phyloP scores from a whole-genome alignment of 2,888 invertebrate genomes.

The Drosophila nigricruria region DNA sequence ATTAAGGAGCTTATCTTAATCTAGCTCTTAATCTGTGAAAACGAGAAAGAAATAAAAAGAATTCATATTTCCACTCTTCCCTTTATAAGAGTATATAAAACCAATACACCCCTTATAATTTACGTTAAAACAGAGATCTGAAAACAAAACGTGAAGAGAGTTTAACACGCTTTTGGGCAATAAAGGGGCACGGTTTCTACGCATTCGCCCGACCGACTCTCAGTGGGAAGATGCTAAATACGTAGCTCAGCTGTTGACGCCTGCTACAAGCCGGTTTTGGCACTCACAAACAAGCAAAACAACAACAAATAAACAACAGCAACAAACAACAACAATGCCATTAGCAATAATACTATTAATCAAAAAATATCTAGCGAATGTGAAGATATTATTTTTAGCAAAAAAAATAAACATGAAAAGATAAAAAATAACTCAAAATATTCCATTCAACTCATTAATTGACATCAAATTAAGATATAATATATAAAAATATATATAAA shows the following conservation, averaged over 20 bases:
- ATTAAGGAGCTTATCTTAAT: not conserved
- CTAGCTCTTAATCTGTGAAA: not conserved
- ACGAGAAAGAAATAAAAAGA: not conserved
- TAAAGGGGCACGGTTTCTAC: constrained; percentile 4
- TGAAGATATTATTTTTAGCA: constrained; percentile 8
- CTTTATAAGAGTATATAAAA: not conserved
- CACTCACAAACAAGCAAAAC: not conserved
- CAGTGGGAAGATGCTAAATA: constrained; percentile 6
- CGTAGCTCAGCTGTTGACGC: constrained; percentile 15
- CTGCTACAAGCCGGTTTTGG: constrained; percentile 6
- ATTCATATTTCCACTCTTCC: not conserved
- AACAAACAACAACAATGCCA: constrained; percentile 6
- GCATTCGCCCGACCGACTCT: not conserved
- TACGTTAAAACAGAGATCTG: not conserved
- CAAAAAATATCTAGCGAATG: constrained; percentile 6
- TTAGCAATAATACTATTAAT: constrained; percentile 15
- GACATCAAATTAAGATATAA: not conserved
- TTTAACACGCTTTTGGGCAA: not conserved
- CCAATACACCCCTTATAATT: not conserved
- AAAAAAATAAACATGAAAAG: not conserved
- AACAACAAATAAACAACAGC: not conserved
- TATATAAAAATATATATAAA: not conserved
- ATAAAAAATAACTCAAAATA: constrained; percentile 1
- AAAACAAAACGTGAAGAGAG: not conserved
- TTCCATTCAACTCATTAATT: constrained; percentile 5